Conservation (phyloP, 2,888 invertebrate species). For the Hofmannophila pseudospretella region DNA sequence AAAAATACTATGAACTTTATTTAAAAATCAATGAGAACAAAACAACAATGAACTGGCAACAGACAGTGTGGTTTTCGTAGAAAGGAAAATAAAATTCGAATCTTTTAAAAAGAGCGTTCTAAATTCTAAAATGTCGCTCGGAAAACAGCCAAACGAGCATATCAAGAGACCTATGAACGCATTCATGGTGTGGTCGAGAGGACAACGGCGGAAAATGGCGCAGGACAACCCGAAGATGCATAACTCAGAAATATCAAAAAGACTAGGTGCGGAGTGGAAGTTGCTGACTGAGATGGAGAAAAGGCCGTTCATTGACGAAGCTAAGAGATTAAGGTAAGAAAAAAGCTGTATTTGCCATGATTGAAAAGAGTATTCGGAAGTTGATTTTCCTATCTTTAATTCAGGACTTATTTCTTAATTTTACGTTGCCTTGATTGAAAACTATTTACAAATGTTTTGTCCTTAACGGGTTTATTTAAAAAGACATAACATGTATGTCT, state of each 20-base stretch:
- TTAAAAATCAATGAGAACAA: too few species aligned
- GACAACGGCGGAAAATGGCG: slow-evolving; percentile 93
- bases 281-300: slow-evolving; percentile 91
- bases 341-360: too few species aligned
- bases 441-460: too few species aligned
- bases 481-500: too few species aligned
- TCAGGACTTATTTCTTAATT: too few species aligned
- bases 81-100: too few species aligned
- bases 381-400: too few species aligned
- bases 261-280: slow-evolving; percentile 93
- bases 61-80: not conserved
- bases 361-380: too few species aligned
- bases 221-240: slow-evolving; percentile 97
- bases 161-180: slow-evolving; percentile 97
- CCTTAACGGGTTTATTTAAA: too few species aligned
- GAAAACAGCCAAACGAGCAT: slow-evolving; percentile 80
- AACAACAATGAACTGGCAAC: slow-evolving; percentile 6
- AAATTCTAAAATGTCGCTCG: slow-evolving; percentile 51
- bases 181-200: slow-evolving; percentile 96
- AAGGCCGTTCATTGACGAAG: slow-evolving; percentile 93
- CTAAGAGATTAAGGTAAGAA: slow-evolving; percentile 90
- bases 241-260: slow-evolving; percentile 93
- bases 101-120: not conserved
- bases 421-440: too few species aligned
- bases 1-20: too few species aligned